Evolutionary conservation across 2,113 vertebrate genomes (phyloP), one percentile per base, ranked within the genome.

Genomic region (Lathamus discolor): DNA sequence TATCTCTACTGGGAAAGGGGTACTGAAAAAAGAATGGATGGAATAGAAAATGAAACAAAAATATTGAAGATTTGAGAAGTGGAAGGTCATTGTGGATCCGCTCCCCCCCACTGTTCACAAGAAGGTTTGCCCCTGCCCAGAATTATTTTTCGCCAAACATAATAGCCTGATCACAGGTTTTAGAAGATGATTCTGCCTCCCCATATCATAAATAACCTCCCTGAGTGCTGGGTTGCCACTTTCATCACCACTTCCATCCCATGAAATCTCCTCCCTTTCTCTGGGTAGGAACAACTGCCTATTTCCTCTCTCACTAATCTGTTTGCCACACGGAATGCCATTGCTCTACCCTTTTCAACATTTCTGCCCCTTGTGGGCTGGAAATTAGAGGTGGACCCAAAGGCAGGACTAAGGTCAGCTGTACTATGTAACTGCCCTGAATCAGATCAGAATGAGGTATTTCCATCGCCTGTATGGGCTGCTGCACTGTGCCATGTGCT

Each of bases 401-500:
- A 63, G 39, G 19, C 57, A n/a, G 75, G n/a, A 11, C 37, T 13
- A 4, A 10, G 2, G 23, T 10, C 44, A 18, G 11, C 8, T 18
- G 20, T 41, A 15, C 49, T 15, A 43, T 37, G 1, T 6, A 19
- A 33, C 15, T 10, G 27, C 44, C 33, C 35, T 9, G 37, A 7
- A 17, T 5, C 23, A 37, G 37, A 52, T 3, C 5, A 1, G 35
- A 43, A 17, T 2, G 5, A 31, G 31, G 3, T 15, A 7, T 37
- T 43, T 67, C 37, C 15, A 28, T 6, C 7, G 37, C 33, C 39
- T 18, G 8, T 35, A 10, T 1, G 24, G 44, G 19, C 48, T 20
- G 25, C 51, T 49, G 51, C 11, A 27, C 11, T 1, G 39, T 9
- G 6, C 67, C 11, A 7, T 1, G 14, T 15, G 55, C 4, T 22